Conservation (phyloP, 1,140 invertebrate genomes). For the Drosophila virilis region DNA sequence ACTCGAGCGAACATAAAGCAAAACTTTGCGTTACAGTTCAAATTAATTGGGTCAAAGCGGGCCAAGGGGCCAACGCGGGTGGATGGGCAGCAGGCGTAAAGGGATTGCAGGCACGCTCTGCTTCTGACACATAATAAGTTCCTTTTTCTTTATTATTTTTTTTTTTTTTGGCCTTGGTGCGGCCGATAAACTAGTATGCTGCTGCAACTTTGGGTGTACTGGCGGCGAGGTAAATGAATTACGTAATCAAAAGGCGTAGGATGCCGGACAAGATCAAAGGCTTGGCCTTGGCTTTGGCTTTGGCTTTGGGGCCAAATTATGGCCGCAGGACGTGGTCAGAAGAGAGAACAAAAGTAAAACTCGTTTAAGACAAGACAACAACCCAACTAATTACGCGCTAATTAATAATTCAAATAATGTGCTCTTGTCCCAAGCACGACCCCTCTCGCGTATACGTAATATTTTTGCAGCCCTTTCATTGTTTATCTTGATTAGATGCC, state of each 20-base stretch:
- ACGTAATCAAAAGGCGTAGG: conserved; percentile 77
- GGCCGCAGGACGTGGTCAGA: conserved; percentile 68
- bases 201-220: conserved; percentile 38
- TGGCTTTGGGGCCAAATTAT: conserved; percentile 63
- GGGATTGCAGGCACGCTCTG: conserved; percentile 14
- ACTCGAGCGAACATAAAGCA: conserved; percentile 33
- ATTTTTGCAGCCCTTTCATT: conserved; percentile 27
- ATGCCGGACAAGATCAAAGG: conserved; percentile 66
- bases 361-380: conserved; percentile 47
- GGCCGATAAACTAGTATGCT: conserved; percentile 64
- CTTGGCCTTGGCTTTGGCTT: conserved; percentile 20
- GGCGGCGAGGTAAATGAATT: conserved; percentile 68
- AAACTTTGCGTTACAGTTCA: conserved; percentile 64
- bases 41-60: conserved; percentile 71
- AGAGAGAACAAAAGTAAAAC: conserved; percentile 29
- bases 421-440: conserved; percentile 46
- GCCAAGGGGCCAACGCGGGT: not conserved
- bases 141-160: conserved; percentile 38
- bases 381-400: conserved; percentile 78
- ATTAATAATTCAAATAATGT: conserved; percentile 83
- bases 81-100: not conserved
- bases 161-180: conserved; percentile 1
- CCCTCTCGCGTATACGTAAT: conserved; percentile 36
- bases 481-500: conserved; percentile 59
- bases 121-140: conserved; percentile 78